Evolutionary conservation across 2,797 vertebrate genomes (phyloP).

Genomic region (Denticeps clupeoides): DNA sequence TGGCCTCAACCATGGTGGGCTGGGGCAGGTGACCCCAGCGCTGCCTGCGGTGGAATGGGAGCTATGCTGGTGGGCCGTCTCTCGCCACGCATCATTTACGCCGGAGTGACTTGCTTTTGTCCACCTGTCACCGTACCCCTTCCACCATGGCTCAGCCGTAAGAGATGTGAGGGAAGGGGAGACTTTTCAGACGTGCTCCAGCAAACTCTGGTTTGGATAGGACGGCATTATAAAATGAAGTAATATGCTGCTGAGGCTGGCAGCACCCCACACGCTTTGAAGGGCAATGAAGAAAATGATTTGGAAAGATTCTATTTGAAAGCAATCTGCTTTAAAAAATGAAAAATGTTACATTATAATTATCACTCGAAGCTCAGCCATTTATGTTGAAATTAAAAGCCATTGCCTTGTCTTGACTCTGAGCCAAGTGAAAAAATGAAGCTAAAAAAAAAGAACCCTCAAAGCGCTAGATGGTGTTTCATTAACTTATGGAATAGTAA

Average conservation of each 20-base stretch:
- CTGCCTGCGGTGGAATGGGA: constrained; percentile 39
- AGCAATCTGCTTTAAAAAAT: background rate
- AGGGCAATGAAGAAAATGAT: background rate
- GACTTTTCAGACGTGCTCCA: too few relatives aligned
- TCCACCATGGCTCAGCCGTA: constrained; percentile 31
- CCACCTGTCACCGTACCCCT: constrained; percentile 57
- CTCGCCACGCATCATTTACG: constrained; percentile 58
- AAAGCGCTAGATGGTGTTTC: constrained; percentile 13
- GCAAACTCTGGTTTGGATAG: too few relatives aligned
- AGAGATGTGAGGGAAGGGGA: constrained; percentile 4
- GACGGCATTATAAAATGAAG: too few relatives aligned
- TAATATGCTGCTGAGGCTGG: too few relatives aligned
- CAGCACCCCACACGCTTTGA: too few relatives aligned
- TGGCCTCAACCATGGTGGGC: constrained; percentile 19
- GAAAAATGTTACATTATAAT: constrained; percentile 2
- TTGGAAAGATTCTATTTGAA: background rate
- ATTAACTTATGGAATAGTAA: constrained; percentile 4
- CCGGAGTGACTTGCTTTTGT: constrained; percentile 52
- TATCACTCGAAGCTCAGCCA: constrained; percentile 3
- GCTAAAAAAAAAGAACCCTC: background rate
- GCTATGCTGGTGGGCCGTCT: constrained; percentile 34
- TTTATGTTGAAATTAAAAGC: background rate
- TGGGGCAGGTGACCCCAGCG: constrained; percentile 37
- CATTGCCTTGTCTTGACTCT: background rate
- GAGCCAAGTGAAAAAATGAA: constrained; percentile 5